Base-by-base conservation (phyloP, 2,888 invertebrate genomes). In the Sarcophaga variegata region DNA sequence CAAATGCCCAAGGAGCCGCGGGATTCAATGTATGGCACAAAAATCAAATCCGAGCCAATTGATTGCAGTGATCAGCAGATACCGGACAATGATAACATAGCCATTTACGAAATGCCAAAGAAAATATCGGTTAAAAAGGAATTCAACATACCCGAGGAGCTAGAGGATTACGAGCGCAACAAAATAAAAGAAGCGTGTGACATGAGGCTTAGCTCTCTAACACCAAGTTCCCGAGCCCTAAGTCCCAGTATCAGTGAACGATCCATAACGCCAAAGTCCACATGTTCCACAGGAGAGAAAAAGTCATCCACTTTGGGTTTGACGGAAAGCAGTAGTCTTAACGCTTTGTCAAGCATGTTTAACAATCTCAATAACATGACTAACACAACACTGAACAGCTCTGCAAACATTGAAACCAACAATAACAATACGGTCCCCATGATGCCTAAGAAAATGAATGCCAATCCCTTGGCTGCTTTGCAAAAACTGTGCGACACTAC, bases 401-500 rank as follows among this genome's bases (percentile, higher is more conserved):
- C 60, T 5, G 22, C 63, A 5, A 70, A 20, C 10, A 27, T 60
- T 0, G 88, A 82, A 54, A 22, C 82, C 37, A 85, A 87, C 78
- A 90, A 89, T 69, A 90, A 86, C 63, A 78, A 87, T 62, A 89
- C 75, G 89, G 85, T 64, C 89, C 76, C 66, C 83, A 20, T 81
- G 81, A 71, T 64, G 75, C 27, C 79, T 49, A 69, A 93, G 86
- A 92, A 92, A 70, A 88, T 91, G 1, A 92, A 92, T 54, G 96
- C 98, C 90, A 98, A 99, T 94, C 99, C 99, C 8, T 93, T 99
- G 90, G 98, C 98, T 25, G 98, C 98, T 2, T 94, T 99, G 80
- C 99, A 99, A 92, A 98, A 98, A 93, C 95, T 99, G 45, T 98
- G 99, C 94, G 98, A 99, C 93, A 98, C 98, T 94, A 98, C 98